These are phyloP conservation scores for Metopolophium dirhodum DNA, from an alignment of 1,140 invertebrate species.

Conservation along the genomic window DNA sequence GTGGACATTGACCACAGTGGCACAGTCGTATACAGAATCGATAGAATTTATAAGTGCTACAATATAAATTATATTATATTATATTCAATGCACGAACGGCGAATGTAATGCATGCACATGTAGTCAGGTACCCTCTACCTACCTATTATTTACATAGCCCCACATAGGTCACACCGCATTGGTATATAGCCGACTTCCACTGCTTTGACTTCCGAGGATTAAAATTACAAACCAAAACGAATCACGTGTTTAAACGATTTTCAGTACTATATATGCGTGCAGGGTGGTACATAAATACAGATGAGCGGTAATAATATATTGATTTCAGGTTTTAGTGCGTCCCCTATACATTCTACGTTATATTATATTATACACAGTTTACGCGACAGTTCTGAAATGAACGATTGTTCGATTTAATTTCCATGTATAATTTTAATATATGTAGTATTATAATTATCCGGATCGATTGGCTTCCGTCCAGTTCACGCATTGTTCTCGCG, in stretches of 20 bases:
- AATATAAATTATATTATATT: not conserved
- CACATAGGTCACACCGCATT: not conserved
- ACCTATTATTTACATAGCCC: not conserved
- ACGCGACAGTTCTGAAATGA: not conserved
- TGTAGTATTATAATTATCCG: not conserved
- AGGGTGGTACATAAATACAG: not conserved
- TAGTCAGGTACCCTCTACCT: no score
- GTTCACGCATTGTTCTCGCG: not conserved
- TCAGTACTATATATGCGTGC: not conserved
- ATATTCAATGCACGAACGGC: not conserved
- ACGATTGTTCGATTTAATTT: not conserved
- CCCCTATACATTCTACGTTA: not conserved
- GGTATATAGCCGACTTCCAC: not conserved
- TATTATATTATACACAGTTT: not conserved
- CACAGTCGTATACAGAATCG: not conserved
- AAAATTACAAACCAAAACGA: constrained; percentile 6
- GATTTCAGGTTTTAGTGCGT: not conserved
- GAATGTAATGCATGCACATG: not conserved
- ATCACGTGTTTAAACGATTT: not conserved
- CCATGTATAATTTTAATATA: not conserved
- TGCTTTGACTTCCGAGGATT: not conserved
- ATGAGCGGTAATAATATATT: not conserved
- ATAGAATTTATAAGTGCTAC: not conserved
- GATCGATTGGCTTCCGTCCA: constrained; percentile 5
- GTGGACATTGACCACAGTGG: not conserved